Evolutionary conservation across 2,888 invertebrate species (phyloP).

Genomic region (Drosophila barbarae): DNA sequence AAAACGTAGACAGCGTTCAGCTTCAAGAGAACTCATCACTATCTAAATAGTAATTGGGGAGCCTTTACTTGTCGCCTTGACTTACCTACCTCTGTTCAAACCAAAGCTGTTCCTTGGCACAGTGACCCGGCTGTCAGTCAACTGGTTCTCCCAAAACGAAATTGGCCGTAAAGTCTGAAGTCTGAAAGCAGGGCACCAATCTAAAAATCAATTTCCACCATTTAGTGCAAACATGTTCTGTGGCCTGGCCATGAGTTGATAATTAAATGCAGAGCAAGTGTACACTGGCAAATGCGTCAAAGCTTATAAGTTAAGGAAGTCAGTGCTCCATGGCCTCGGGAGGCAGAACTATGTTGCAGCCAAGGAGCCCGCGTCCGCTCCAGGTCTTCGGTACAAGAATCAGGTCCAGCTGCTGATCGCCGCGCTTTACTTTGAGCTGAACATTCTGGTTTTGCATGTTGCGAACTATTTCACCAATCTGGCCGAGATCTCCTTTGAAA

Average conservation of each 20-base stretch:
- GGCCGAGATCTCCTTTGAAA: conserved; percentile 84
- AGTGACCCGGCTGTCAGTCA: conserved; percentile 27
- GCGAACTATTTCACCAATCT: conserved; percentile 86
- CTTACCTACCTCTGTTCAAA: conserved; percentile 2
- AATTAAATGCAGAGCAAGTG: conserved; percentile 16
- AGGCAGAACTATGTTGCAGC: conserved; percentile 83
- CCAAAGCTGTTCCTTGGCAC: conserved; percentile 20
- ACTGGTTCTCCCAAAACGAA: background rate
- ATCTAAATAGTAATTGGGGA: background rate
- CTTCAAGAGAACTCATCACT: background rate
- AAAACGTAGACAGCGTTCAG: background rate
- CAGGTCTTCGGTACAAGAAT: conserved; percentile 86
- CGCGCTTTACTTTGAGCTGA: conserved; percentile 82
- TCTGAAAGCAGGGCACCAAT: conserved; percentile 6
- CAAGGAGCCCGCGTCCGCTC: conserved; percentile 89
- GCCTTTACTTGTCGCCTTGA: background rate
- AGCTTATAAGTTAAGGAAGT: conserved; percentile 14
- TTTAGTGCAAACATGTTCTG: conserved; percentile 17
- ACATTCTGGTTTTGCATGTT: conserved; percentile 82
- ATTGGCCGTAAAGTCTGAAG: conserved; percentile 8
- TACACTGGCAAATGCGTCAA: conserved; percentile 19
- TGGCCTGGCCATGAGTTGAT: conserved; percentile 15
- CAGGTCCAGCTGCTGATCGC: conserved; percentile 81
- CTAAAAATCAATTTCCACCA: conserved; percentile 20
- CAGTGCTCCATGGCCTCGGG: conserved; percentile 58